A percentile compares a stretch with the other conserved stretches of the same genome.
Conservation (phyloP, 2,888 invertebrate species). For the Agrotis clavis region DNA sequence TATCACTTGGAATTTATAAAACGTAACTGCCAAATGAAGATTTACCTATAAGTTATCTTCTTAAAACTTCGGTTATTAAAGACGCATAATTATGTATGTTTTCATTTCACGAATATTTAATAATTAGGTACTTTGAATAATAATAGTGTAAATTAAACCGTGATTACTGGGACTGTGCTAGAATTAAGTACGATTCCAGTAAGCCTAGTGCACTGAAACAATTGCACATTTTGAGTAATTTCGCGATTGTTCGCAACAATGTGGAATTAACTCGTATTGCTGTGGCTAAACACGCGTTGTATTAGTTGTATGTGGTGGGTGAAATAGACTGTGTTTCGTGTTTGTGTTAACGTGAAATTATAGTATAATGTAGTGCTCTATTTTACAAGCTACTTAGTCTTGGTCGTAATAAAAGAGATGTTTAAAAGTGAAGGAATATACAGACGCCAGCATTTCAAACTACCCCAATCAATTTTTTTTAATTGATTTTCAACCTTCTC, state of each 20-base stretch:
- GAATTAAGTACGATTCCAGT: slow-evolving; percentile 24
- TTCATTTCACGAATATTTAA: not conserved
- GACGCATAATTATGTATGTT: not conserved
- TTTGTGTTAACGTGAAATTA: not conserved
- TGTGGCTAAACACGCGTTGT: not conserved
- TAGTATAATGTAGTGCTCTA: not conserved
- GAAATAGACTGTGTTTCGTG: not conserved
- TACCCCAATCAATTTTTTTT: too few relatives aligned
- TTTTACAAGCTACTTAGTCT: not conserved
- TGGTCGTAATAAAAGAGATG: too few relatives aligned
- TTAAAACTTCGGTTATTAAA: not conserved
- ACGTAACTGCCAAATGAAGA: not conserved
- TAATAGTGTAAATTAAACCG: slow-evolving; percentile 2
- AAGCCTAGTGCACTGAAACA: slow-evolving; percentile 25
- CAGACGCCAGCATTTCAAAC: too few relatives aligned
- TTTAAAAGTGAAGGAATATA: too few relatives aligned
- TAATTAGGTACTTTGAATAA: not conserved
- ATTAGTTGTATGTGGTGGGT: not conserved
- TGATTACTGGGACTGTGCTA: not conserved
- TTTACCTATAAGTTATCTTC: not conserved
- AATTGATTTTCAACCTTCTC: too few relatives aligned
- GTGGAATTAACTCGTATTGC: slow-evolving; percentile 19
- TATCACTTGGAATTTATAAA: not conserved
- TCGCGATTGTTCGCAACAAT: slow-evolving; percentile 6
- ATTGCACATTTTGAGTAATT: slow-evolving; percentile 31